These are phyloP conservation scores for Eurois occulta DNA, from an alignment of 2,888 invertebrate species.

Conservation along the genomic window DNA sequence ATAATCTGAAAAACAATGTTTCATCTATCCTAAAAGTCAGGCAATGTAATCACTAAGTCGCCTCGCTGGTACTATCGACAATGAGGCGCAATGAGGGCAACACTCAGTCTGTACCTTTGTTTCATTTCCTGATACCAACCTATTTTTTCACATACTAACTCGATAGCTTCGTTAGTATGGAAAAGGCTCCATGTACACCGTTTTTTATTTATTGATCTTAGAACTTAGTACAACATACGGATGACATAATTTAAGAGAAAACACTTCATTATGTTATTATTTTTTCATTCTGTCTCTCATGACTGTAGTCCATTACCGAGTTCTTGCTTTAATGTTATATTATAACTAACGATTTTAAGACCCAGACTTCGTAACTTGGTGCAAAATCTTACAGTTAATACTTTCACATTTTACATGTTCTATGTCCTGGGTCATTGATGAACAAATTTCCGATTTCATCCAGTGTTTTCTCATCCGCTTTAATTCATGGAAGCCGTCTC, in stretches of 20 bases:
- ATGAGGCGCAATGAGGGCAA: conserved; percentile 66
- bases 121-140: conserved; percentile 84
- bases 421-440: neutral
- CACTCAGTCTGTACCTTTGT: conserved; percentile 77
- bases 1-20: neutral
- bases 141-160: conserved; percentile 77
- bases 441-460: no score
- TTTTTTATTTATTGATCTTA: neutral
- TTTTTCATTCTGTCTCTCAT: neutral
- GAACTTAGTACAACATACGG: neutral
- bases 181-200: conserved; percentile 39
- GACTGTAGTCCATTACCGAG: neutral
- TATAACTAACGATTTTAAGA: neutral
- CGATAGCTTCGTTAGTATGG: conserved; percentile 64
- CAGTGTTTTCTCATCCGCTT: no score
- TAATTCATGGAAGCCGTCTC: conserved; percentile 54
- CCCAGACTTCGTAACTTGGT: neutral
- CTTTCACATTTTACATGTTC: neutral
- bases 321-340: neutral
- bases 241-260: neutral
- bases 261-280: neutral
- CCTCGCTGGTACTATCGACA: conserved; percentile 30
- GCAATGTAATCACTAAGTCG: neutral
- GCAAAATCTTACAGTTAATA: neutral
- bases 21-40: neutral